These are phyloP conservation scores for Drosophila colorata DNA, from an alignment of 2,888 invertebrate species.

Conservation along the genomic window DNA sequence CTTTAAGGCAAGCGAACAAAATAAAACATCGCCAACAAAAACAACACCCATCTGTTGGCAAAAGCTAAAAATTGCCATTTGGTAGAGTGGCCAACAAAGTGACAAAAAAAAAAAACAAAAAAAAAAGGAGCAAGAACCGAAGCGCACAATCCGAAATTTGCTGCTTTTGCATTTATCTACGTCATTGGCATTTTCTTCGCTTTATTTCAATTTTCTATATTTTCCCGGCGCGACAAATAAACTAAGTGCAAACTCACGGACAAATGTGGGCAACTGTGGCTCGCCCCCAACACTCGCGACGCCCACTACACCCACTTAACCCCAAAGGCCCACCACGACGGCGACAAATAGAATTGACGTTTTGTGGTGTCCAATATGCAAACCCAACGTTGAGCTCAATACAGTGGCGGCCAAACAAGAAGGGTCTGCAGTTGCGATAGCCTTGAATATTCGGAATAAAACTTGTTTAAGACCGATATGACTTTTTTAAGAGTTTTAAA, in stretches of 20 bases:
- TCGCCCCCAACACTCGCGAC: slow-evolving; percentile 4
- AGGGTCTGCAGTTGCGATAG: neutral
- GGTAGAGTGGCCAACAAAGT: slow-evolving; percentile 33
- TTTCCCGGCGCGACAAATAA: slow-evolving; percentile 58
- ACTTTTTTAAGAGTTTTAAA: too few species aligned
- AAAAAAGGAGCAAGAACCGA: slow-evolving; percentile 4
- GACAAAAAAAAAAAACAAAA: slow-evolving; percentile 3
- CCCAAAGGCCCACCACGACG: slow-evolving; percentile 6
- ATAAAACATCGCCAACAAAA: neutral
- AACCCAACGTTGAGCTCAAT: slow-evolving; percentile 20
- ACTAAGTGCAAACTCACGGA: slow-evolving; percentile 73
- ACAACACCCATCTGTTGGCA: slow-evolving; percentile 41
- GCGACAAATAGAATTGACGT: slow-evolving; percentile 77
- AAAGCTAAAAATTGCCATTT: slow-evolving; percentile 45
- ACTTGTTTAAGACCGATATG: too few species aligned
- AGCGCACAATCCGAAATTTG: slow-evolving; percentile 69
- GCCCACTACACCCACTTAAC: neutral
- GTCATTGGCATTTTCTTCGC: slow-evolving; percentile 77
- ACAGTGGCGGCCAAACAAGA: slow-evolving; percentile 45
- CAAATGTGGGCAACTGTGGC: slow-evolving; percentile 33
- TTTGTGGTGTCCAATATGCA: slow-evolving; percentile 67
- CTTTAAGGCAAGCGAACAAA: slow-evolving; percentile 29
- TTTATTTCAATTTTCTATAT: slow-evolving; percentile 73
- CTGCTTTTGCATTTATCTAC: slow-evolving; percentile 76
- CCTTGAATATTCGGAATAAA: too few species aligned